A percentile compares a stretch with the other conserved stretches of the same genome.
These are phyloP conservation scores for Beris morrisii DNA, from an alignment of 2,888 invertebrate genomes.

Conservation along the genomic window DNA sequence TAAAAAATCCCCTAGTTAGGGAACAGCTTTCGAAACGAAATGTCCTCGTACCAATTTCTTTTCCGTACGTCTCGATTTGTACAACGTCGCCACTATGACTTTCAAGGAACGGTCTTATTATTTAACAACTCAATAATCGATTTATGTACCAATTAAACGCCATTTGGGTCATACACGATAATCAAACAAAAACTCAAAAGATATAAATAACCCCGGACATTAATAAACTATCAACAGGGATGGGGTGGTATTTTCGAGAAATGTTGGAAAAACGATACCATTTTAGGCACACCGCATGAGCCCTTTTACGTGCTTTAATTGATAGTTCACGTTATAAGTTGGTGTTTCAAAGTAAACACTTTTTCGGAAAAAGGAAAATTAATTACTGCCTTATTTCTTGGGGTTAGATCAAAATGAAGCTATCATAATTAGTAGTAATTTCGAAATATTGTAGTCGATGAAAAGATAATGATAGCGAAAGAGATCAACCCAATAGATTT, in stretches of 20 bases:
- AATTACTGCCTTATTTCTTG: too few species aligned
- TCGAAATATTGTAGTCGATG: too few species aligned
- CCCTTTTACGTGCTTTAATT: too few species aligned
- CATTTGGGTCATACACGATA: conserved; percentile 15
- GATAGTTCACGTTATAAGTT: too few species aligned
- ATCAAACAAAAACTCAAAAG: background rate
- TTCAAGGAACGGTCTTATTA: background rate
- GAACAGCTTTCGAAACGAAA: background rate
- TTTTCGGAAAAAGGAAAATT: too few species aligned
- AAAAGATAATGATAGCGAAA: too few species aligned
- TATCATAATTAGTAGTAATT: too few species aligned
- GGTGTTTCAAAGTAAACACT: too few species aligned
- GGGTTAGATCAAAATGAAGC: too few species aligned
- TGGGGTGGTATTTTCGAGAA: conserved; percentile 6
- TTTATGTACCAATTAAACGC: conserved; percentile 1
- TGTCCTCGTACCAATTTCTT: background rate
- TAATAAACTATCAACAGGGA: conserved; percentile 8
- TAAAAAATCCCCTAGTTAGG: background rate
- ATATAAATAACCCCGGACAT: conserved; percentile 16
- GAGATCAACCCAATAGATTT: too few species aligned
- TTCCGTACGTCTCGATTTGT: background rate
- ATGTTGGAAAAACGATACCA: conserved; percentile 12
- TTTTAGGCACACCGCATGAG: too few species aligned
- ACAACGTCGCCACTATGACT: background rate
- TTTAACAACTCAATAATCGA: conserved; percentile 8